A percentile compares a stretch with the other conserved stretches of the same genome.
phyloP scores from a whole-genome alignment of 2,113 vertebrate species.

The Sclerurus mexicanus region DNA sequence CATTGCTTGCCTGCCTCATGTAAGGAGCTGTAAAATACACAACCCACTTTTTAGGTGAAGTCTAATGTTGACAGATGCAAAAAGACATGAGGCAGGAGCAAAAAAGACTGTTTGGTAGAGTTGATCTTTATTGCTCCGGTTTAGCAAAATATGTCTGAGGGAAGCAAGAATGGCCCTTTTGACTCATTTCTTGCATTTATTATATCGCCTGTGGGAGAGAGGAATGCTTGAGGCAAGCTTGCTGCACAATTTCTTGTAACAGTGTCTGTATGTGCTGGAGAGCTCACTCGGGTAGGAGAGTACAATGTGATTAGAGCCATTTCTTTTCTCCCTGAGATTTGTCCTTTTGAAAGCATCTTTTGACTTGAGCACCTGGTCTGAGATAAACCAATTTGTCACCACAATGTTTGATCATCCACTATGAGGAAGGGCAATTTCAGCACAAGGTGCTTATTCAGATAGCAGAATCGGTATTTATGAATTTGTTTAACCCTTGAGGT shows the following conservation, averaged over 20 bases:
- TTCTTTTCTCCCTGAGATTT: constrained; percentile 1
- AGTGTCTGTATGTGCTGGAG: not conserved
- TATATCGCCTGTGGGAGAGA: constrained; percentile 35
- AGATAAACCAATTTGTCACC: constrained; percentile 36
- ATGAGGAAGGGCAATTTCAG: not conserved
- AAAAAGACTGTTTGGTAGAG: not conserved
- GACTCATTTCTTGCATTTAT: constrained; percentile 56
- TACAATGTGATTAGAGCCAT: not conserved
- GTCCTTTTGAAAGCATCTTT: constrained; percentile 6
- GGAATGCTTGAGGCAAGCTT: constrained; percentile 49
- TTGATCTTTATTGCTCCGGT: constrained; percentile 32
- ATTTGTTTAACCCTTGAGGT: not conserved
- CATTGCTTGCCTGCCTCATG: not conserved
- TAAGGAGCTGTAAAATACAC: not conserved
- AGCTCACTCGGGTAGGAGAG: not conserved
- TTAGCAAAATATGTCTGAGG: constrained; percentile 42
- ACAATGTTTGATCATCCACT: not conserved
- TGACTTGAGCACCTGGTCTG: constrained; percentile 26
- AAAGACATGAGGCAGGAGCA: not conserved
- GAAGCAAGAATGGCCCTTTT: constrained; percentile 49
- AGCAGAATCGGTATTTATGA: not conserved
- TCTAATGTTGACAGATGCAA: not conserved
- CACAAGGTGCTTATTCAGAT: not conserved
- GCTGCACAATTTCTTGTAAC: not conserved
- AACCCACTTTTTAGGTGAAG: not conserved